Evolutionary conservation across 2,797 vertebrate species (phyloP).

Genomic region (Chanos chanos): DNA sequence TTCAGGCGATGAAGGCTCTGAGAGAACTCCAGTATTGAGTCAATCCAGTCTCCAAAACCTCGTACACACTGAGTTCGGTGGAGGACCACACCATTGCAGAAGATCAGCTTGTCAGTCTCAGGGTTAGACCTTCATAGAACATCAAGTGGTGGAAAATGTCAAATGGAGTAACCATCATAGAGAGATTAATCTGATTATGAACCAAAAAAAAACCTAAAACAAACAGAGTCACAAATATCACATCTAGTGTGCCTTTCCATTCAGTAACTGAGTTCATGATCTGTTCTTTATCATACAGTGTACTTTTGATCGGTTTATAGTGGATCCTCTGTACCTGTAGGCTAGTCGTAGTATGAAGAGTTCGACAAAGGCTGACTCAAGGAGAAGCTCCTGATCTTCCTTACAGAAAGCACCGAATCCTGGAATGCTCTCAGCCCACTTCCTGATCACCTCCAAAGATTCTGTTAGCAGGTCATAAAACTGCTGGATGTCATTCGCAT

Average conservation of each 20-base stretch:
- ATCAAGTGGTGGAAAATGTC: no score
- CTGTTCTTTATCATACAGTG: no score
- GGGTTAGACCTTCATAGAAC: slow-evolving; percentile 80
- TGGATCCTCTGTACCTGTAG: slow-evolving; percentile 80
- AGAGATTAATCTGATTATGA: background rate
- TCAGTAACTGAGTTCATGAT: no score
- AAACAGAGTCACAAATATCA: no score
- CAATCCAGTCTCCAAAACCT: slow-evolving; percentile 93
- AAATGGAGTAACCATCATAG: no score
- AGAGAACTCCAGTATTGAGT: slow-evolving; percentile 92
- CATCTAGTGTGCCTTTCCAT: no score
- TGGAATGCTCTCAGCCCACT: slow-evolving; percentile 90
- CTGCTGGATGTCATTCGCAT: slow-evolving; percentile 86
- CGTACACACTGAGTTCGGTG: slow-evolving; percentile 88
- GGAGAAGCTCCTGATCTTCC: slow-evolving; percentile 90
- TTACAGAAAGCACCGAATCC: slow-evolving; percentile 83
- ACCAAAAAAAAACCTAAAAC: no score
- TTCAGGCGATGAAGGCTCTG: slow-evolving; percentile 87
- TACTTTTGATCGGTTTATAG: no score
- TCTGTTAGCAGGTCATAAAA: slow-evolving; percentile 90
- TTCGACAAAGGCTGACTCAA: slow-evolving; percentile 93
- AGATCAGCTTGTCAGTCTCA: slow-evolving; percentile 86
- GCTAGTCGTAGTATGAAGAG: slow-evolving; percentile 94
- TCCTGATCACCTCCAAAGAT: slow-evolving; percentile 86
- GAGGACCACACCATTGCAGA: slow-evolving; percentile 90